Base-by-base conservation (phyloP, 2,888 invertebrate species). In the Autographa gamma region DNA sequence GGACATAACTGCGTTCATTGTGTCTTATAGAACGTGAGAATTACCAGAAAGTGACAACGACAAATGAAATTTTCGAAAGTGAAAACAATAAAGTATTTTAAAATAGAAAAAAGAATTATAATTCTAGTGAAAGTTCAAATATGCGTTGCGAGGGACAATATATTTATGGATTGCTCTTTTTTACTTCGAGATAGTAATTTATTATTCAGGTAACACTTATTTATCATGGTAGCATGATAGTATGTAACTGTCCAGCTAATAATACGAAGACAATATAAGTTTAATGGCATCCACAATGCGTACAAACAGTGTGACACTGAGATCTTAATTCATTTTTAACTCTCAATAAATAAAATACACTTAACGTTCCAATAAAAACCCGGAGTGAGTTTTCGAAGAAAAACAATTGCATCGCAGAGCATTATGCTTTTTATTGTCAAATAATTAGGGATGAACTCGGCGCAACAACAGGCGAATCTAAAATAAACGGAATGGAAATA, bases 11-110 rank as follows among this genome's bases (percentile, higher is more conserved):
- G 84, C 59, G 70, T 70, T 73, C 90, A 88, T 87, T 88, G 88
- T 88, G 85, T 83, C 81, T 90, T 90, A 85, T 85, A 81, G 89
- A 89, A 89, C 93, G 93, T 93, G 93, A 91, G 93, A 94, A 93
- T 76, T 68, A 68, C 76, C 68, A 67, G 74, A 88, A 86, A 84
- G 85, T 86, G 80, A 84, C 82, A 84, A 86, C 81, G 63, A 68
- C 63, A 73, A 63, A 84, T 76, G 73, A 77, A 69, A 77, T 76
- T 80, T 73, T 69, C 61, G 81, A 84, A 83, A 84, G 82, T 80
- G 64, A 76, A 74, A 79, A 77, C 66, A 78, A 74, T 73, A 69
- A 72, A 66, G 25, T 71, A 69, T 69, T 64, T 75, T 54, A 58
- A 73, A 48, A 69, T 58, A 73, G 32, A 63, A 54, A 65, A 72